Base-by-base conservation (phyloP, 2,113 vertebrate genomes). In the Bothrops jararaca region DNA sequence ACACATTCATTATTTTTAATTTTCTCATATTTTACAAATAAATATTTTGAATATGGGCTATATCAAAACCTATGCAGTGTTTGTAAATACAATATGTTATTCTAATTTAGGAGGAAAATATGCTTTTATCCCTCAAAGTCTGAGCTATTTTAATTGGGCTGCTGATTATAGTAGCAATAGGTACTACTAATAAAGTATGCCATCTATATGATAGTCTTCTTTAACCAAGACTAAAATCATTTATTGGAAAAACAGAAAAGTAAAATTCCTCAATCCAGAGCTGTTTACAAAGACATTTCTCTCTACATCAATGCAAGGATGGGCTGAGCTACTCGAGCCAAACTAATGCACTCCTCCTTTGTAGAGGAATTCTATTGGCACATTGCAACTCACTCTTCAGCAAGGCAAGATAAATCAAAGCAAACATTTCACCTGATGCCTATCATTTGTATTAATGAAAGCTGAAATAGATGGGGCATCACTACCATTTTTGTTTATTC, bases 61-160 rank as follows among this genome's bases (percentile, higher is more conserved):
- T 18, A 42, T 18, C 20, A 74, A 86, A 7, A 85, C 24, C 2
- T 39, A 22, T 54, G 15, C 13, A 39, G 69, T 34, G 48, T n/a
- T 74, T 45, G 60, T 39, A 15, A 85, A 50, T 34, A 42, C 8
- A 9, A 24, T 29, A 42, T 86, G 29, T 85, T 91, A 56, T 53
- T 88, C 22, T 56, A 1, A 1, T 54, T 20, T 10, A 10, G 58
- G 58, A 0, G 0, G 69, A 80, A 29, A 0, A 23, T 42, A 2
- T 74, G 74, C 74, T 80, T 42, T 80, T 80, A 80, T 42, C 74
- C 74, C 89, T 92, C 58, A 57, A 0, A 0, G 6, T 9, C 85
- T 57, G 52, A 6, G 0, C 0, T 0, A 53, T 4, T 26, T 48
- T 53, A 85, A 34, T 10, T 91, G 60, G 13, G 58, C 0, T 4